phyloP scores from a whole-genome alignment of 1,140 invertebrate species.

The Potamilus streckersoni region DNA sequence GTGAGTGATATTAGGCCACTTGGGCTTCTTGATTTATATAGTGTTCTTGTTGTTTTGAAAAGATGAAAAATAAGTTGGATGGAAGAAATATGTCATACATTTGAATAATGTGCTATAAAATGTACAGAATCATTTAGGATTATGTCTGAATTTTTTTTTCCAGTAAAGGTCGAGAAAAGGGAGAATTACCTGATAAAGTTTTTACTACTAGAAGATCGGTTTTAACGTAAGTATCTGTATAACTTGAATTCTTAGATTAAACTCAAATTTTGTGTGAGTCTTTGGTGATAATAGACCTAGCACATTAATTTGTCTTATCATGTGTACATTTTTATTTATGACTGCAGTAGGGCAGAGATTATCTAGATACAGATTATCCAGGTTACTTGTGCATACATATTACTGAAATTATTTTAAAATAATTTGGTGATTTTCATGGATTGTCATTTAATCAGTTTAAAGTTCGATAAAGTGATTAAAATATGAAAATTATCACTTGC shows the following conservation, averaged over 20 bases:
- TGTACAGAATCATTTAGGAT: too few relatives aligned
- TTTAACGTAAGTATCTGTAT: slow-evolving; percentile 67
- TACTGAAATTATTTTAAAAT: neutral
- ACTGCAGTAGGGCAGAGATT: neutral
- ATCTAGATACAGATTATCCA: too few relatives aligned
- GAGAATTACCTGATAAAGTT: slow-evolving; percentile 73
- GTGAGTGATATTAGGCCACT: too few relatives aligned
- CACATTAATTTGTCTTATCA: neutral
- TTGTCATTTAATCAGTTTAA: too few relatives aligned
- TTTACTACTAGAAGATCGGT: slow-evolving; percentile 80
- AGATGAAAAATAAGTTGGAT: too few relatives aligned
- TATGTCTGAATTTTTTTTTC: slow-evolving; percentile 22
- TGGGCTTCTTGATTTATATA: too few relatives aligned
- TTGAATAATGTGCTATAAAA: too few relatives aligned
- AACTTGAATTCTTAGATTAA: neutral
- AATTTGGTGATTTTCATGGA: neutral
- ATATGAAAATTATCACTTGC: too few relatives aligned
- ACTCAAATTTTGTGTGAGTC: neutral
- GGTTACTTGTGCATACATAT: too few relatives aligned
- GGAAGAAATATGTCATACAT: too few relatives aligned
- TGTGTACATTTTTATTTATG: neutral
- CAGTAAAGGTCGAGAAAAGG: slow-evolving; percentile 53
- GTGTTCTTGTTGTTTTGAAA: too few relatives aligned
- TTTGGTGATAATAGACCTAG: neutral
- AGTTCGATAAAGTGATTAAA: too few relatives aligned